A percentile compares a stretch with the other conserved stretches of the same genome.
Evolutionary conservation across 2,113 vertebrate species (phyloP).

Genomic region (Hystrix brachyura): DNA sequence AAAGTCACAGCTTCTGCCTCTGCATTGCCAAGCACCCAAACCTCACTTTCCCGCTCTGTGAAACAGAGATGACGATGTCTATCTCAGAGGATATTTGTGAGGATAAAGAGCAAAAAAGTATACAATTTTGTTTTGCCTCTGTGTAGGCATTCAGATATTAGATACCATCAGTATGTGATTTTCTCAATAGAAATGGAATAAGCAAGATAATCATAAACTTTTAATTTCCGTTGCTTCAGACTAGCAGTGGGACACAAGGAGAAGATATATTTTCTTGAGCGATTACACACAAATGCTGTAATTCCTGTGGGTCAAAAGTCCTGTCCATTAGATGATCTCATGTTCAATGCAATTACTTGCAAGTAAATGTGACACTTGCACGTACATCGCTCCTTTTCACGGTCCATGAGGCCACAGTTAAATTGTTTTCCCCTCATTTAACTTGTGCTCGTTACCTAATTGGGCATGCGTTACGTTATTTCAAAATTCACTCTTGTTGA

Average conservation of each 20-base stretch:
- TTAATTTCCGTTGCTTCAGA: not conserved
- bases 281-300: not conserved
- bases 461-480: constrained; percentile 49
- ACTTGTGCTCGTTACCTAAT: constrained; percentile 37
- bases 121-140: not conserved
- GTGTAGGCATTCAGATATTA: not conserved
- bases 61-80: not conserved
- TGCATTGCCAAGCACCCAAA: not conserved
- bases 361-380: not conserved
- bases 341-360: not conserved
- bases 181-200: not conserved
- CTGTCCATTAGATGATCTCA: not conserved
- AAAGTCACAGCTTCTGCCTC: not conserved
- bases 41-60: not conserved
- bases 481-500: constrained; percentile 66
- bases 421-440: constrained; percentile 61
- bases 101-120: not conserved
- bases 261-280: constrained; percentile 12
- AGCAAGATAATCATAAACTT: not conserved
- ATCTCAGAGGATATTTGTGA: not conserved
- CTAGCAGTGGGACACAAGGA: not conserved
- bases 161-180: not conserved
- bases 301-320: not conserved
- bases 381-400: not conserved
- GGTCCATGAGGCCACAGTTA: constrained; percentile 21